Conservation (phyloP, 2,113 vertebrate genomes). For the Hystrix brachyura region DNA sequence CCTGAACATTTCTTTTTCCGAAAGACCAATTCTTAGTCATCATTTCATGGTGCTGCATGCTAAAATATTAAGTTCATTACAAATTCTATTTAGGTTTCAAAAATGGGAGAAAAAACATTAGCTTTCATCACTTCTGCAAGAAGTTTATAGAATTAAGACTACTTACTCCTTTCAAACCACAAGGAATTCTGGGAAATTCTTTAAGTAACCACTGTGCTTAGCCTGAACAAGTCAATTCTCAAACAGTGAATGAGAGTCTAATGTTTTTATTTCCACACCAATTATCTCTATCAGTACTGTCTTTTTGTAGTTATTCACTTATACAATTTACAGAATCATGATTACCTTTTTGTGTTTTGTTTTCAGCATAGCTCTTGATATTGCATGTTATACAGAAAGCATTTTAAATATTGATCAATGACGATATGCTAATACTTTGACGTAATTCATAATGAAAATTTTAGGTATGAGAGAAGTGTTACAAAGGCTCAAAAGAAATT, state of each 20-base stretch:
- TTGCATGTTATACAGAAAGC: background rate
- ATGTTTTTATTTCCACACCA: background rate
- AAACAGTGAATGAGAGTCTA: background rate
- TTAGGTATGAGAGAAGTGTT: background rate
- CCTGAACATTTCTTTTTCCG: background rate
- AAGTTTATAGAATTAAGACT: conserved; percentile 19
- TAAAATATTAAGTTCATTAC: conserved; percentile 42
- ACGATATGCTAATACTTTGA: background rate
- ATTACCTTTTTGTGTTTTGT: background rate
- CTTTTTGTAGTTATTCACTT: conserved; percentile 18
- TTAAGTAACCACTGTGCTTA: conserved; percentile 60
- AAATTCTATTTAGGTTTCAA: conserved; percentile 26
- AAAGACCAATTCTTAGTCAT: background rate
- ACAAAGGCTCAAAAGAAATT: background rate
- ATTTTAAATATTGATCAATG: background rate
- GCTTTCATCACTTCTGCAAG: conserved; percentile 9
- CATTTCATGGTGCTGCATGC: background rate
- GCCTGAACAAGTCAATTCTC: background rate
- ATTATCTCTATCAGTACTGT: background rate
- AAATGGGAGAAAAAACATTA: background rate
- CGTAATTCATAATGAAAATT: background rate
- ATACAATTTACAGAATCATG: background rate
- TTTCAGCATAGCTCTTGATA: background rate
- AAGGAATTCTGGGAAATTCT: conserved; percentile 47
- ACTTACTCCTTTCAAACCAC: conserved; percentile 52